phyloP scores from a whole-genome alignment of 2,888 invertebrate genomes.

The Drosophila greeni region DNA sequence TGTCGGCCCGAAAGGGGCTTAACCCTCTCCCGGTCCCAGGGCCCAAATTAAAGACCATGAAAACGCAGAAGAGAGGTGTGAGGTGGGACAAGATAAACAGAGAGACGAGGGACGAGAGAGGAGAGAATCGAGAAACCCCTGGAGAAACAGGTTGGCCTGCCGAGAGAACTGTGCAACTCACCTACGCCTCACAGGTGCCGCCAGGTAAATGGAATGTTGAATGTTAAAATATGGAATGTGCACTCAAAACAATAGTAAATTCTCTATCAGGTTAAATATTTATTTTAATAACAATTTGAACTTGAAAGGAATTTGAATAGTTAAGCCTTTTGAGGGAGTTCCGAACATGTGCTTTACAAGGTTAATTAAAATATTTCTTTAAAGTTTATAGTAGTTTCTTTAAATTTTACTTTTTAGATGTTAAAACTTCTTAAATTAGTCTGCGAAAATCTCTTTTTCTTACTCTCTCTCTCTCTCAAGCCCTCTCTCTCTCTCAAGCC shows the following conservation, averaged over 20 bases:
- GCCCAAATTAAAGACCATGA: conserved; percentile 17
- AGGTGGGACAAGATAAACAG: conserved; percentile 1
- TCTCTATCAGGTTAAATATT: too few relatives aligned
- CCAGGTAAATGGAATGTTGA: conserved; percentile 26
- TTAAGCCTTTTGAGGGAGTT: too few relatives aligned
- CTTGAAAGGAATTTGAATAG: too few relatives aligned
- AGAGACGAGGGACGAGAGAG: background rate
- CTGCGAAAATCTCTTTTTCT: too few relatives aligned
- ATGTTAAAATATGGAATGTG: conserved; percentile 41
- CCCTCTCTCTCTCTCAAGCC: too few relatives aligned
- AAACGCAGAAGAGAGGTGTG: conserved; percentile 11
- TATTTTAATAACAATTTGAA: too few relatives aligned
- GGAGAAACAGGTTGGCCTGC: conserved; percentile 30
- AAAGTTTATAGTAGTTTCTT: background rate
- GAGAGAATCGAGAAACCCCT: conserved; percentile 8
- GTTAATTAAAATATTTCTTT: background rate
- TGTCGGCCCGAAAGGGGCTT: conserved; percentile 23
- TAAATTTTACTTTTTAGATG: too few relatives aligned
- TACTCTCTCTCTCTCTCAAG: too few relatives aligned
- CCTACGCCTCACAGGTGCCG: conserved; percentile 53
- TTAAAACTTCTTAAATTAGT: too few relatives aligned
- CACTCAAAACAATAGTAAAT: too few relatives aligned
- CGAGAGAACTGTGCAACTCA: conserved; percentile 46
- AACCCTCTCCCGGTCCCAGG: conserved; percentile 1
- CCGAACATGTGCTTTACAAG: background rate